Percentiles rank a stretch among this genome's conserved stretches.
Evolutionary conservation across 2,113 vertebrate genomes (phyloP).

Genomic region (Rafetus swinhoei): DNA sequence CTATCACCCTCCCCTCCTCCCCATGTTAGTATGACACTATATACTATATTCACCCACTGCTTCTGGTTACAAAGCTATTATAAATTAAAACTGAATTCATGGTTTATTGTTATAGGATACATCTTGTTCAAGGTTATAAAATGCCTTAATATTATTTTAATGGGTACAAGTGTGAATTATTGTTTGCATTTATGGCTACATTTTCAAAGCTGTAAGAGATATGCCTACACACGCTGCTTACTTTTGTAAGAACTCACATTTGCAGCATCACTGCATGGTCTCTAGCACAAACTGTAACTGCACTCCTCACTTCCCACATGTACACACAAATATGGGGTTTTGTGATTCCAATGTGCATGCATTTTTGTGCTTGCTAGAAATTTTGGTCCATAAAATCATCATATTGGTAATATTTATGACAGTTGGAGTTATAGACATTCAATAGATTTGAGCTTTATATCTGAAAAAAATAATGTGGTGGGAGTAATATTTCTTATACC

Average conservation of each 20-base stretch:
- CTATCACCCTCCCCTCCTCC: neutral
- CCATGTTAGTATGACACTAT: neutral
- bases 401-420: fast-evolving
- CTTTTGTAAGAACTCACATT: fast-evolving
- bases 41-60: neutral
- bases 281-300: neutral
- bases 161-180: neutral
- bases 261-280: neutral
- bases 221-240: neutral
- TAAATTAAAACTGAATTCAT: neutral
- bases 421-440: fast-evolving
- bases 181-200: neutral
- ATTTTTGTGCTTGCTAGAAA: neutral
- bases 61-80: neutral
- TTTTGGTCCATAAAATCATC: fast-evolving
- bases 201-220: neutral
- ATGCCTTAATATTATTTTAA: fast-evolving
- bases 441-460: neutral
- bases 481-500: fast-evolving
- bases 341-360: fast-evolving
- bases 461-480: fast-evolving
- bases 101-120: fast-evolving
- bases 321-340: fast-evolving
- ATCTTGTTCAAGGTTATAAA: fast-evolving
- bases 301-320: neutral